Conservation (phyloP, 2,888 invertebrate species). For the Bombyx huttoni region DNA sequence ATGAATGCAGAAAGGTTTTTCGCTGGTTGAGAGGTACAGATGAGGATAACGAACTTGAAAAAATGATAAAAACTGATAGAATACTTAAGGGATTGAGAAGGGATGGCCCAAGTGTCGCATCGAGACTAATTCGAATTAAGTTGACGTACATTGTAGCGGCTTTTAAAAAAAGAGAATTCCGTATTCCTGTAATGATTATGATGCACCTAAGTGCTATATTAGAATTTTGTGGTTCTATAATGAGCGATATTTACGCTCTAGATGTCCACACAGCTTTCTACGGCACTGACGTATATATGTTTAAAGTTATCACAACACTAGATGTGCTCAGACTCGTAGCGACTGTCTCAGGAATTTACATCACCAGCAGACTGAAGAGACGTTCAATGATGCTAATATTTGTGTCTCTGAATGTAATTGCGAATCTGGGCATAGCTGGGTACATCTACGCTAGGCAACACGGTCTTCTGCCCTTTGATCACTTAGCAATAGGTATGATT, state of each 20-base stretch:
- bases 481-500: background rate
- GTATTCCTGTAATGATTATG: background rate
- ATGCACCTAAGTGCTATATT: background rate
- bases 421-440: background rate
- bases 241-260: background rate
- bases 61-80: background rate
- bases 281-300: background rate
- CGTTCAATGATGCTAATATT: background rate
- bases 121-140: background rate
- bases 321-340: background rate
- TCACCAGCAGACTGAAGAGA: background rate
- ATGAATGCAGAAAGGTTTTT: background rate
- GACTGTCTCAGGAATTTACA: background rate
- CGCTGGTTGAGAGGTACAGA: constrained; percentile 1
- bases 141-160: background rate
- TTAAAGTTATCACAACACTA: background rate
- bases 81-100: background rate
- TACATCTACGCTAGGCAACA: background rate
- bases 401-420: background rate
- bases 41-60: background rate
- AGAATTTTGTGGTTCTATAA: background rate
- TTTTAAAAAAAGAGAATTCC: background rate
- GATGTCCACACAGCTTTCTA: background rate
- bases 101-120: background rate
- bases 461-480: background rate